Percentiles rank a stretch among this genome's conserved stretches.
phyloP scores from a whole-genome alignment of 92 coral and sea anemone species.

The Porites divaricata region DNA sequence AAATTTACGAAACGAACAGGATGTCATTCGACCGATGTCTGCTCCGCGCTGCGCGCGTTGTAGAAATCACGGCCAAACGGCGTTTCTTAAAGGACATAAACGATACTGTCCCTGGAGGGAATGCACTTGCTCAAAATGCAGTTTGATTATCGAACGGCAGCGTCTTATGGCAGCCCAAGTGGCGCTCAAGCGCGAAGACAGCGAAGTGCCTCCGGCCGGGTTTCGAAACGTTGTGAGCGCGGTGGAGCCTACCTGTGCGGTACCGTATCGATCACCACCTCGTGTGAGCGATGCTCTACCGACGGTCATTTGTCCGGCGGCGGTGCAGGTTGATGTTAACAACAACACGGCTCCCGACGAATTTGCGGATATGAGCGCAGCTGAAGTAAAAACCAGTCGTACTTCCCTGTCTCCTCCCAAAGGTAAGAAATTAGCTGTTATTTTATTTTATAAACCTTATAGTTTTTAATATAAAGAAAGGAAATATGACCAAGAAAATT shows the following conservation, averaged over 20 bases:
- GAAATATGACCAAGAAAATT: neutral
- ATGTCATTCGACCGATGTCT: slow-evolving; percentile 42
- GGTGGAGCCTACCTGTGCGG: slow-evolving; percentile 19
- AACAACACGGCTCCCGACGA: slow-evolving; percentile 13
- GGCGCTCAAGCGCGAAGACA: slow-evolving; percentile 94
- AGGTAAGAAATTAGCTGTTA: slow-evolving; percentile 5
- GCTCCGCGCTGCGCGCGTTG: slow-evolving; percentile 97
- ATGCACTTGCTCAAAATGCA: slow-evolving; percentile 88
- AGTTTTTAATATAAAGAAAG: neutral
- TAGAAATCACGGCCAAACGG: slow-evolving; percentile 86
- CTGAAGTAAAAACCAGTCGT: slow-evolving; percentile 10
- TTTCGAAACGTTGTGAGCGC: slow-evolving; percentile 7
- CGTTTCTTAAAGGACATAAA: slow-evolving; percentile 93
- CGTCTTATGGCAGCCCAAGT: slow-evolving; percentile 99
- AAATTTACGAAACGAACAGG: slow-evolving; percentile 60
- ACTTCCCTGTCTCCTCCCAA: slow-evolving; percentile 15
- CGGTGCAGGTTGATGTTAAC: slow-evolving; percentile 30
- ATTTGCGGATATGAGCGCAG: neutral
- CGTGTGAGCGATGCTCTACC: slow-evolving; percentile 1
- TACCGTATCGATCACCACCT: slow-evolving; percentile 29
- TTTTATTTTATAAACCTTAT: neutral
- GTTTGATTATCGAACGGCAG: slow-evolving; percentile 95
- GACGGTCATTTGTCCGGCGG: neutral
- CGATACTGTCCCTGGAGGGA: slow-evolving; percentile 95
- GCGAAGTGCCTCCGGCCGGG: slow-evolving; percentile 58